Evolutionary conservation across 2,797 vertebrate species (phyloP).

Genomic region (Clarias pachynema): DNA sequence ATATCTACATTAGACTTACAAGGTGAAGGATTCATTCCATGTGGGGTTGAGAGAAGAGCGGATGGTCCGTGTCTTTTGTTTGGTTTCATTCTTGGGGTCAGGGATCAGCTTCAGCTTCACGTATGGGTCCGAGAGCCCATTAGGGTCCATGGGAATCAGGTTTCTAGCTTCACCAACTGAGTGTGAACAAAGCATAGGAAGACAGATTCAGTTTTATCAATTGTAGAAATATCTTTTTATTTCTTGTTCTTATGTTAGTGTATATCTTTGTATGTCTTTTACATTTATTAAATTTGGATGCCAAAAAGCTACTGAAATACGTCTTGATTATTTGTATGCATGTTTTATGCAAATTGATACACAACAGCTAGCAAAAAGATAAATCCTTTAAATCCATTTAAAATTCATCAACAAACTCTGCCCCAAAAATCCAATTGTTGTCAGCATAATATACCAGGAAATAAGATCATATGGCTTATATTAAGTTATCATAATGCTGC

Average conservation of each 20-base stretch:
- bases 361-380: neutral
- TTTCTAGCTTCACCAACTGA: constrained; percentile 94
- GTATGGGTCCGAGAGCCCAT: constrained; percentile 94
- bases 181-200: constrained; percentile 50
- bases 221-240: neutral
- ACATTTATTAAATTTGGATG: neutral
- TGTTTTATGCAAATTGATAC: neutral
- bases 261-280: neutral
- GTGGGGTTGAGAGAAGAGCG: constrained; percentile 93
- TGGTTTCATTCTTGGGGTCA: constrained; percentile 96
- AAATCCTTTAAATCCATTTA: neutral
- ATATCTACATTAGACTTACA: constrained; percentile 79
- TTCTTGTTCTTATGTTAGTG: neutral
- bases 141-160: constrained; percentile 98
- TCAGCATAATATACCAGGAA: neutral
- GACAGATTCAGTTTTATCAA: neutral
- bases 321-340: neutral
- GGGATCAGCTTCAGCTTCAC: constrained; percentile 98
- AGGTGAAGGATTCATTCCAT: constrained; percentile 94
- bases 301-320: neutral
- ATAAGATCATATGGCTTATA: neutral
- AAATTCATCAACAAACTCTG: neutral
- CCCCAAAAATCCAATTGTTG: neutral
- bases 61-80: constrained; percentile 97
- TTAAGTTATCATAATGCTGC: neutral